Evolutionary conservation across 2,113 vertebrate genomes (phyloP).

Genomic region (Gracilinanus agilis): DNA sequence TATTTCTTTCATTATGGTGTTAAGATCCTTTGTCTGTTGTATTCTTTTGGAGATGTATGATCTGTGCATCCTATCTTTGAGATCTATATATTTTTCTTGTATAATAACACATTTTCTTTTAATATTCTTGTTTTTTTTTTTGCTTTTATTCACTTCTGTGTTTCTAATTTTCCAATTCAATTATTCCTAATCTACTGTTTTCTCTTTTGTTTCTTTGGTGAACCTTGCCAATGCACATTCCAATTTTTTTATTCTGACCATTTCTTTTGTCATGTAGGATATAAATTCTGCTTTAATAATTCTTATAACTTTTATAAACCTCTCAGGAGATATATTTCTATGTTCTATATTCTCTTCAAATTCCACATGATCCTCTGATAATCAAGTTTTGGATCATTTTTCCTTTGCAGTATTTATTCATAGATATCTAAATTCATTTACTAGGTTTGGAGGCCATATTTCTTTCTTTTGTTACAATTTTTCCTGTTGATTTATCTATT

Average conservation of each 20-base stretch:
- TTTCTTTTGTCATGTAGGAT: too few species aligned
- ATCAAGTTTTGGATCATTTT: background rate
- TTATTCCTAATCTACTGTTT: background rate
- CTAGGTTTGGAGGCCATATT: too few species aligned
- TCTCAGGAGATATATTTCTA: background rate
- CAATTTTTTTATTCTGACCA: too few species aligned
- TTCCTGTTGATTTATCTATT: too few species aligned
- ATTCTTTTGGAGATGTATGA: background rate
- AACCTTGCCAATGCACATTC: background rate
- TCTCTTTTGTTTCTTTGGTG: background rate
- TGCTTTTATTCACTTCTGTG: background rate
- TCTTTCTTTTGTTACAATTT: too few species aligned
- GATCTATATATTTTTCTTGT: background rate
- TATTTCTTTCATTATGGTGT: background rate
- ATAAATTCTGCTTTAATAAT: too few species aligned
- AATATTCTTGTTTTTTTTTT: background rate
- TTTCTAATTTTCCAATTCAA: background rate
- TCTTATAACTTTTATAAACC: too few species aligned
- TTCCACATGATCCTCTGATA: background rate
- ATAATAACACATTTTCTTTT: background rate
- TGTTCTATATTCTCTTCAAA: background rate
- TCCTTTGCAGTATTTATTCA: background rate
- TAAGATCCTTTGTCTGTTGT: too few species aligned
- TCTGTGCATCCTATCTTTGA: background rate
- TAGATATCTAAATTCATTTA: background rate